These are phyloP conservation scores for Macrobrachium nipponense DNA, from an alignment of 1,140 invertebrate species.

Conservation along the genomic window DNA sequence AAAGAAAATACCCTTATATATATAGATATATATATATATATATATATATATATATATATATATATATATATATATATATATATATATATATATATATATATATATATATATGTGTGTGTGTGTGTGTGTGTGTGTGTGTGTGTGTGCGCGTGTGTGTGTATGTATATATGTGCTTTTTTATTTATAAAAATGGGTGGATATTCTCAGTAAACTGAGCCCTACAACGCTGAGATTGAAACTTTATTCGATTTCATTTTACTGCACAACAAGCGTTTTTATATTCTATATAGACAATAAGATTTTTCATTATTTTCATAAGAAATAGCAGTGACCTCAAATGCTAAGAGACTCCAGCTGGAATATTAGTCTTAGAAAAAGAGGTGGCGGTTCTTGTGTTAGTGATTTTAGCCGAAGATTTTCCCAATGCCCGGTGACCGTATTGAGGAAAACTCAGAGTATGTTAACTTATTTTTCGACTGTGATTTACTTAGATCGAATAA, in stretches of 20 bases:
- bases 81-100: not conserved
- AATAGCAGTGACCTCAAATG: too few relatives aligned
- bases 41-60: constrained; percentile 4
- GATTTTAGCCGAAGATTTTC: too few relatives aligned
- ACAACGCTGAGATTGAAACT: not conserved
- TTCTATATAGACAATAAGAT: too few relatives aligned
- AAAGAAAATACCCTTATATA: not conserved
- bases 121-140: not conserved
- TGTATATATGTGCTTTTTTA: not conserved
- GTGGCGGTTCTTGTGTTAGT: too few relatives aligned
- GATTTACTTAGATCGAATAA: too few relatives aligned
- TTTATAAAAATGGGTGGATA: not conserved
- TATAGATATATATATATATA: constrained; percentile 14
- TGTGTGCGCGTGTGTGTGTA: not conserved
- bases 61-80: constrained; percentile 2
- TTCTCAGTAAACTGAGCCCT: not conserved
- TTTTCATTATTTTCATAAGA: too few relatives aligned
- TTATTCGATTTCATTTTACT: not conserved
- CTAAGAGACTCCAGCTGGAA: too few relatives aligned
- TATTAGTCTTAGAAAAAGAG: too few relatives aligned
- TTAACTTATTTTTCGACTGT: too few relatives aligned
- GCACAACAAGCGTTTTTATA: too few relatives aligned
- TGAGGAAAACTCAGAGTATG: too few relatives aligned
- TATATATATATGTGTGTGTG: not conserved
- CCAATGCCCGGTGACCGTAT: too few relatives aligned